Conservation (phyloP, 2,888 invertebrate species). For the Morinoia aosen region DNA sequence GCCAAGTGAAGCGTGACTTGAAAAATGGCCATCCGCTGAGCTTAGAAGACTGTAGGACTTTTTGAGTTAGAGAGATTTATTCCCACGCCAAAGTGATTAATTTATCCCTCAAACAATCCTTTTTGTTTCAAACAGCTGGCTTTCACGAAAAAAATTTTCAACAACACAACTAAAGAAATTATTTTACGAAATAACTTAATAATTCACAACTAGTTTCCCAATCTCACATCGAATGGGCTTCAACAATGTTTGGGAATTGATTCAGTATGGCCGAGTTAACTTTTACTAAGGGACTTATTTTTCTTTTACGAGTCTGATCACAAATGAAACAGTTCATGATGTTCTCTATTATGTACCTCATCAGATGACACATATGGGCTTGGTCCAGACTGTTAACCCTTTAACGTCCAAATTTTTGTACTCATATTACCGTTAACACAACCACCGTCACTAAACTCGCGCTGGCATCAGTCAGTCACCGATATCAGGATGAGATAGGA, state of each 20-base stretch:
- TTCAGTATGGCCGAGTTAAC: not conserved
- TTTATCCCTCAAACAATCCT: not conserved
- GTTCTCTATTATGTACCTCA: not conserved
- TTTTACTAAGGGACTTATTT: not conserved
- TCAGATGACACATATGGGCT: not conserved
- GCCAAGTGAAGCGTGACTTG: not conserved
- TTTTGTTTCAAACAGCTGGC: not conserved
- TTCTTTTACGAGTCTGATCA: not conserved
- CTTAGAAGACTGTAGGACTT: not conserved
- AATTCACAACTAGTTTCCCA: not conserved
- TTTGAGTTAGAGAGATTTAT: not conserved
- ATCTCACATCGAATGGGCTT: not conserved
- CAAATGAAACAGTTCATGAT: no score
- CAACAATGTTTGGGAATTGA: not conserved
- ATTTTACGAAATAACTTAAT: not conserved
- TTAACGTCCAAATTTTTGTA: no score
- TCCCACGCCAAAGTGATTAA: not conserved
- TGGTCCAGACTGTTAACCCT: no score
- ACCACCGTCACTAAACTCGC: no score
- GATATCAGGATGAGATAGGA: no score
- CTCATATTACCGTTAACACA: no score
- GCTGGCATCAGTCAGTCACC: no score
- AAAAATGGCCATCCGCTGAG: not conserved
- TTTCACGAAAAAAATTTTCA: not conserved
- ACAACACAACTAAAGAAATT: not conserved